phyloP scores from a whole-genome alignment of 2,113 vertebrate species.

The Coreoperca whiteheadi region DNA sequence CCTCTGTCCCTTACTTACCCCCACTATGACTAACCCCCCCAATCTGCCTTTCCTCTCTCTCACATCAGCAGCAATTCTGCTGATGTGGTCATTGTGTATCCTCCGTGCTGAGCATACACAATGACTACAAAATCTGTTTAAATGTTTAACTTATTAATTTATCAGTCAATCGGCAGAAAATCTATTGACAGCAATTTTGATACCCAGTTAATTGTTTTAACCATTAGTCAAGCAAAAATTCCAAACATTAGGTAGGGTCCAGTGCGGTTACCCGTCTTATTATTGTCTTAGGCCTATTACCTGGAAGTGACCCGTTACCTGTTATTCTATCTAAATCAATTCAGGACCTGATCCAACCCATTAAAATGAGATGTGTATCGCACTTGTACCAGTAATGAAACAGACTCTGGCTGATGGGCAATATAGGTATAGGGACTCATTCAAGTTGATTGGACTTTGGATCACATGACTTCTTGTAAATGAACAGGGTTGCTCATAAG shows the following conservation, averaged over 20 bases:
- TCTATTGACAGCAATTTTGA: neutral
- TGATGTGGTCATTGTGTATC: too few relatives aligned
- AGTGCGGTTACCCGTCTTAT: neutral
- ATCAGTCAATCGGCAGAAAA: neutral
- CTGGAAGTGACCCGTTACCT: neutral
- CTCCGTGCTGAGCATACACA: conserved; percentile 10
- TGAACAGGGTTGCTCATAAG: neutral
- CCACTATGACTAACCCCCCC: neutral
- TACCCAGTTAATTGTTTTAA: neutral
- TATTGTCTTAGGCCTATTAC: neutral
- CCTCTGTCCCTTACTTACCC: conserved; percentile 37
- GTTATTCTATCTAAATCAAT: neutral
- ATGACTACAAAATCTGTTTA: neutral
- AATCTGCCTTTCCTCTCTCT: neutral
- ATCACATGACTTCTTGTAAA: neutral
- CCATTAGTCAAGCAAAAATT: neutral
- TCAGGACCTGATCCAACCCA: neutral
- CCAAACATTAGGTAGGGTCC: neutral
- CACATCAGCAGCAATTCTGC: neutral
- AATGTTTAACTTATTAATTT: neutral
- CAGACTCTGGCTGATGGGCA: neutral
- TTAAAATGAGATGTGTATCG: neutral
- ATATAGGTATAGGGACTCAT: neutral
- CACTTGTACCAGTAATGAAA: neutral
- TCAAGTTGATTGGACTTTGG: neutral